Conservation (phyloP, 2,797 vertebrate species). For the Oryzias dopingdopingensis region DNA sequence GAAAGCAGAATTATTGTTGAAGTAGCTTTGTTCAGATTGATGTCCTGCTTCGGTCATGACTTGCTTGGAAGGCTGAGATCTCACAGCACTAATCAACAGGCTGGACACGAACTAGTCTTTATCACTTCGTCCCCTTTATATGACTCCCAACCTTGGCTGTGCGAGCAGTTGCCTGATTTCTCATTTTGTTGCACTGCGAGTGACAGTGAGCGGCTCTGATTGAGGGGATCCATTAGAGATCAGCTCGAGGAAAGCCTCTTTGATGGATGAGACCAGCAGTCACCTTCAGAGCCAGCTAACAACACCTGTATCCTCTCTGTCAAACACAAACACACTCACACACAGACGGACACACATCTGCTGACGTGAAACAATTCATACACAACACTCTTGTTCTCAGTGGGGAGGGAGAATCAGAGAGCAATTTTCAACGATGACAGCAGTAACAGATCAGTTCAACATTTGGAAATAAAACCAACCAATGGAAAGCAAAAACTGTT, state of each 20-base stretch:
- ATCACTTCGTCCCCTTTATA: constrained; percentile 81
- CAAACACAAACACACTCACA: constrained; percentile 41
- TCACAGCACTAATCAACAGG: constrained; percentile 77
- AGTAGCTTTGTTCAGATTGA: constrained; percentile 62
- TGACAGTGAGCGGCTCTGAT: constrained; percentile 79
- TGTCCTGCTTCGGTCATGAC: constrained; percentile 62
- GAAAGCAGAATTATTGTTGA: constrained; percentile 50
- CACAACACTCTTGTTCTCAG: constrained; percentile 25
- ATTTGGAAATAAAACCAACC: constrained; percentile 14
- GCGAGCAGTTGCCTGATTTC: constrained; percentile 77
- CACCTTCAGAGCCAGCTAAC: constrained; percentile 95
- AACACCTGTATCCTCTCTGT: constrained; percentile 97
- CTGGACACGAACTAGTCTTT: constrained; percentile 78
- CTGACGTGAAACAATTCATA: constrained; percentile 67
- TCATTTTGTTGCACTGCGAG: constrained; percentile 75
- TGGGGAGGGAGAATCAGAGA: constrained; percentile 23
- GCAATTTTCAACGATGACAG: constrained; percentile 34
- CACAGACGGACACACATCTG: constrained; percentile 37
- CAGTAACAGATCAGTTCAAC: constrained; percentile 15
- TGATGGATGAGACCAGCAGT: constrained; percentile 98
- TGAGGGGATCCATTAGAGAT: constrained; percentile 96
- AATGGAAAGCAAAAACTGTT: too few relatives aligned
- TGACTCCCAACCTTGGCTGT: constrained; percentile 77
- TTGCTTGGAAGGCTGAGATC: constrained; percentile 61
- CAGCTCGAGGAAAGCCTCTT: constrained; percentile 92